Evolutionary conservation across 2,113 vertebrate genomes (phyloP).

Genomic region (Syngnathus scovelli): DNA sequence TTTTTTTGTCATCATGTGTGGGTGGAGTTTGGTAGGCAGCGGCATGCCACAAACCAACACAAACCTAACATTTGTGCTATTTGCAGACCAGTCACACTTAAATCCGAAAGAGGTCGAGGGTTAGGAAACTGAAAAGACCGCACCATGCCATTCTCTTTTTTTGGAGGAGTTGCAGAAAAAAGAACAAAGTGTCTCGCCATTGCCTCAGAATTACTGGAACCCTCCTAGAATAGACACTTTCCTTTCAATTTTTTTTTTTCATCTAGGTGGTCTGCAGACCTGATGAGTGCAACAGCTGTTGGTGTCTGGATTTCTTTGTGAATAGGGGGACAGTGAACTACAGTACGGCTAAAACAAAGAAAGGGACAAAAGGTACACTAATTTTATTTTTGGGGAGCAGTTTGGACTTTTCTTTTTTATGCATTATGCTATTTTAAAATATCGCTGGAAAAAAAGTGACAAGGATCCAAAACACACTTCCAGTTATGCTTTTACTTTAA

Average conservation of each 20-base stretch:
- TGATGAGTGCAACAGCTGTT: neutral
- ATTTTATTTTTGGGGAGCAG: neutral
- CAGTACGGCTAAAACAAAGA: neutral
- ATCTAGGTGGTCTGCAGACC: neutral
- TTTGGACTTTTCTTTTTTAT: neutral
- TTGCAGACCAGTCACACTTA: neutral
- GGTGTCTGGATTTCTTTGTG: too few relatives aligned
- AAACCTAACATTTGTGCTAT: conserved; percentile 1
- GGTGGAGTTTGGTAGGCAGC: neutral
- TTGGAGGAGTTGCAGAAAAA: neutral
- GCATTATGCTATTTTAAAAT: neutral
- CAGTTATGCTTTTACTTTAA: neutral
- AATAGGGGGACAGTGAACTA: neutral
- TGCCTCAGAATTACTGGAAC: too few relatives aligned
- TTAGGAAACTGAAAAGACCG: too few relatives aligned
- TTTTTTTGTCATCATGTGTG: neutral
- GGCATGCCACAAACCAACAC: neutral
- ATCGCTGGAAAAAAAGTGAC: neutral
- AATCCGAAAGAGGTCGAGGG: neutral
- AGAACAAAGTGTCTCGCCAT: too few relatives aligned
- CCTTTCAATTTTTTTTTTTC: neutral
- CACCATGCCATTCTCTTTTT: too few relatives aligned
- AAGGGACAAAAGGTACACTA: too few relatives aligned
- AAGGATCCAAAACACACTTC: neutral
- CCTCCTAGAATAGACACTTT: too few relatives aligned